These are phyloP conservation scores for Procavia capensis DNA, from an alignment of 2,113 vertebrate species.

Conservation along the genomic window DNA sequence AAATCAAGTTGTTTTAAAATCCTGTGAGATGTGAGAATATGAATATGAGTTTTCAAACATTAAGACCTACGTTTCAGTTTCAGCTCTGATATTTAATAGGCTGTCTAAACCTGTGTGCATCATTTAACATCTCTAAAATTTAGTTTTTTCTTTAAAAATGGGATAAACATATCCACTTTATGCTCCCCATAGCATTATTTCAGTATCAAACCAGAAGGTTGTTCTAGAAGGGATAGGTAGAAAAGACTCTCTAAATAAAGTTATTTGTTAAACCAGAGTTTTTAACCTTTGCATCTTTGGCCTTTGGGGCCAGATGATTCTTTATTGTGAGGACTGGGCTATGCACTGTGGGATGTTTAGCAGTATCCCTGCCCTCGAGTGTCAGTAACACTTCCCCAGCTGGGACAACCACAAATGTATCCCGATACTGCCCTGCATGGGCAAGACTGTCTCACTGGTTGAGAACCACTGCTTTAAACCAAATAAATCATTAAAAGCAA, in stretches of 20 bases:
- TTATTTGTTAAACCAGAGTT: background rate
- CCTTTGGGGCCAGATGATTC: background rate
- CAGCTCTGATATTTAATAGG: background rate
- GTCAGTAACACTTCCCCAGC: background rate
- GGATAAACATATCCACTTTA: background rate
- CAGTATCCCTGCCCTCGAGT: background rate
- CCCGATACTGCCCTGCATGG: background rate
- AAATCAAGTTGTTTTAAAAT: background rate
- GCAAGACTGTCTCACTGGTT: background rate
- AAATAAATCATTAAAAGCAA: background rate
- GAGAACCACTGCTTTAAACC: background rate
- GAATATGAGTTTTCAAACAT: background rate
- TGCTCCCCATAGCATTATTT: background rate
- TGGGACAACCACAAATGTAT: background rate
- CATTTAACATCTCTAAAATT: conserved; percentile 31
- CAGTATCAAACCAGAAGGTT: background rate
- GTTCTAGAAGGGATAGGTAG: background rate
- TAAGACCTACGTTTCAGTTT: background rate
- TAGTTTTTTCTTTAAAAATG: conserved; percentile 51
- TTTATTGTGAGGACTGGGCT: background rate
- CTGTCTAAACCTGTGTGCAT: background rate
- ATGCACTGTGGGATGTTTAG: background rate
- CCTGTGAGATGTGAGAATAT: background rate
- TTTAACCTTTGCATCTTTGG: background rate
- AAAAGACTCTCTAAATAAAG: background rate